Evolutionary conservation across 2,888 invertebrate genomes (phyloP).

Genomic region (Clitarchus hookeri): DNA sequence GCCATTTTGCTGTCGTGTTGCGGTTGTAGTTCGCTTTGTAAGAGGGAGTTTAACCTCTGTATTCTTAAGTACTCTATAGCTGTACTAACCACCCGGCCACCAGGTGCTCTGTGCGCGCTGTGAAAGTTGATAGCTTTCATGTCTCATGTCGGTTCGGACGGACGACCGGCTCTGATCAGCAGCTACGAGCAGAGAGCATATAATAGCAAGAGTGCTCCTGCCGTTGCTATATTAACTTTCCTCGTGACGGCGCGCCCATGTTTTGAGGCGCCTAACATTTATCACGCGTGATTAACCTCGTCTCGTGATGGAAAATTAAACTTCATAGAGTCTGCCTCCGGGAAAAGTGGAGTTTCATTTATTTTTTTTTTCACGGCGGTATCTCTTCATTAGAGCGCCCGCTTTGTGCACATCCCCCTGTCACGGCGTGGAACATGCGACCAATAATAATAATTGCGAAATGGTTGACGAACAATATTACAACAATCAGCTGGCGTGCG

Average conservation of each 20-base stretch:
- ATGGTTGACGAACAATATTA: background rate
- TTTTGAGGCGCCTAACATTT: background rate
- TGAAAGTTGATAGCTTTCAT: no score
- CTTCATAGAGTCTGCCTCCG: background rate
- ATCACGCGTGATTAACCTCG: background rate
- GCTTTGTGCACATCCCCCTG: background rate
- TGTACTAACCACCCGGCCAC: no score
- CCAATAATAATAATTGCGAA: background rate
- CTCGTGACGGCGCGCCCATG: background rate
- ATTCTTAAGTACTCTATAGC: no score
- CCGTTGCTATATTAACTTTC: background rate
- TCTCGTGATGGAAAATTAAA: background rate
- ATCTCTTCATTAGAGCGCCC: background rate
- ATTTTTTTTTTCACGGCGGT: background rate
- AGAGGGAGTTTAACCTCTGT: no score
- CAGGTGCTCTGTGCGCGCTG: no score
- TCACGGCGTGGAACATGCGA: background rate
- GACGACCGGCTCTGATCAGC: background rate
- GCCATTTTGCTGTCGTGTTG: no score
- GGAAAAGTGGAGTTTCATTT: background rate
- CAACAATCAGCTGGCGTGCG: background rate
- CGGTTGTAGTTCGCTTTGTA: no score
- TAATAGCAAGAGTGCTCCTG: background rate
- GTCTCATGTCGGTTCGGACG: background rate
- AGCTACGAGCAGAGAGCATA: background rate